Percentiles rank a stretch among this genome's conserved stretches.
phyloP scores from a whole-genome alignment of 2,888 invertebrate species.

The Cosmopolites sordidus region DNA sequence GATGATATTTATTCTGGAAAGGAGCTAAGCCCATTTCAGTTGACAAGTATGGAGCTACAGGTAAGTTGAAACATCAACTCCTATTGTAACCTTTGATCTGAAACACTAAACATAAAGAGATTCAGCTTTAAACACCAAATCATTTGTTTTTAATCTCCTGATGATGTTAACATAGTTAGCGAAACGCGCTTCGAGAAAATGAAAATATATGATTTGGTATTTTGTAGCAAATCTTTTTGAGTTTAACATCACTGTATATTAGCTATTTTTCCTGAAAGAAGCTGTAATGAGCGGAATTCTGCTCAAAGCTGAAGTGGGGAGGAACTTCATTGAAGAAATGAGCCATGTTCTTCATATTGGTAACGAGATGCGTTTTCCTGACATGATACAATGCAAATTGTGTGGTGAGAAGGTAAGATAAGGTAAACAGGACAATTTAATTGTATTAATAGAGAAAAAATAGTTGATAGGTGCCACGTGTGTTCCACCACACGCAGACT shows the following conservation, averaged over 20 bases:
- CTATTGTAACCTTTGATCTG: background rate
- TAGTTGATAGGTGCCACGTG: constrained; percentile 41
- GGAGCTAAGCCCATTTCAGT: constrained; percentile 37
- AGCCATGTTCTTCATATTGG: constrained; percentile 36
- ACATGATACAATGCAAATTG: constrained; percentile 38
- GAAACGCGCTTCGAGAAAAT: too few species aligned
- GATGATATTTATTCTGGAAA: constrained; percentile 31
- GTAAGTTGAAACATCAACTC: background rate
- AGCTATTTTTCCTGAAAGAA: constrained; percentile 42
- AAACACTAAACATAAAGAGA: too few species aligned
- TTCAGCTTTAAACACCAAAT: too few species aligned
- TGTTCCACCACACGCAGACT: constrained; percentile 40
- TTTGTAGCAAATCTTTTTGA: background rate
- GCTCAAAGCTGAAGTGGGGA: constrained; percentile 39
- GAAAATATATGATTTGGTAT: too few species aligned
- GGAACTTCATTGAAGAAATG: constrained; percentile 38
- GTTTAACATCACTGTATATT: background rate
- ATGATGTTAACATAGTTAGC: too few species aligned
- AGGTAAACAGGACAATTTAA: background rate
- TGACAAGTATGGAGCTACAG: constrained; percentile 21
- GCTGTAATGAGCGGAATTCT: constrained; percentile 37
- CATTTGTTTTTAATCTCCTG: too few species aligned
- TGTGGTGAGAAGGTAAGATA: constrained; percentile 39
- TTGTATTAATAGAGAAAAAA: too few species aligned
- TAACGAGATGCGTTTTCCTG: constrained; percentile 39